A percentile compares a stretch with the other conserved stretches of the same genome.
Conservation (phyloP, 1,140 invertebrate genomes). For the Tachypleus tridentatus region DNA sequence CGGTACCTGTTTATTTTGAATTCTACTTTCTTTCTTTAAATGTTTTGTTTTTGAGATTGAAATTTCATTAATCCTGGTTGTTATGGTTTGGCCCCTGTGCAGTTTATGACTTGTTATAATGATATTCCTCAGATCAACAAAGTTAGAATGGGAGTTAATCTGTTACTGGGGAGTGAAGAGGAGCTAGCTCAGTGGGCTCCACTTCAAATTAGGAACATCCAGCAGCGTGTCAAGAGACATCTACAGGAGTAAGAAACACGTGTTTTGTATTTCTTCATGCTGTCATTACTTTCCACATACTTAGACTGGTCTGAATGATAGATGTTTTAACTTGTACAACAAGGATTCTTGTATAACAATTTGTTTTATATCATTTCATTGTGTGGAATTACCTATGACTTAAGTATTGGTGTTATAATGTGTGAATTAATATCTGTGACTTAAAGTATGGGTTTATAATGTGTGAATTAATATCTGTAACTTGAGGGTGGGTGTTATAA, state of each 20-base stretch:
- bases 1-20: too few species aligned
- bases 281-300: neutral
- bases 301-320: neutral
- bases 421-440: too few species aligned
- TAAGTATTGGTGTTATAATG: too few species aligned
- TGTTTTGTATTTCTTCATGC: too few species aligned
- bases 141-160: slow-evolving; percentile 13
- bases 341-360: neutral
- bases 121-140: slow-evolving; percentile 7
- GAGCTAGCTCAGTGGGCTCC: neutral
- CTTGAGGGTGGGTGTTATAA: too few species aligned
- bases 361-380: too few species aligned
- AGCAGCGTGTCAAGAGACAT: slow-evolving; percentile 4
- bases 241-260: slow-evolving; percentile 8
- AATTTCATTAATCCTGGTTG: neutral
- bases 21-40: neutral
- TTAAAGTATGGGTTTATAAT: too few species aligned
- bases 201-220: neutral
- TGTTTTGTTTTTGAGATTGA: neutral
- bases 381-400: too few species aligned
- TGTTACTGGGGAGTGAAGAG: slow-evolving; percentile 2
- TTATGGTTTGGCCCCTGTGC: neutral
- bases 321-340: neutral
- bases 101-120: too few species aligned
- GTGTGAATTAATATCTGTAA: too few species aligned